These are phyloP conservation scores for Psettodes erumei DNA, from an alignment of 2,113 vertebrate species.

Conservation along the genomic window DNA sequence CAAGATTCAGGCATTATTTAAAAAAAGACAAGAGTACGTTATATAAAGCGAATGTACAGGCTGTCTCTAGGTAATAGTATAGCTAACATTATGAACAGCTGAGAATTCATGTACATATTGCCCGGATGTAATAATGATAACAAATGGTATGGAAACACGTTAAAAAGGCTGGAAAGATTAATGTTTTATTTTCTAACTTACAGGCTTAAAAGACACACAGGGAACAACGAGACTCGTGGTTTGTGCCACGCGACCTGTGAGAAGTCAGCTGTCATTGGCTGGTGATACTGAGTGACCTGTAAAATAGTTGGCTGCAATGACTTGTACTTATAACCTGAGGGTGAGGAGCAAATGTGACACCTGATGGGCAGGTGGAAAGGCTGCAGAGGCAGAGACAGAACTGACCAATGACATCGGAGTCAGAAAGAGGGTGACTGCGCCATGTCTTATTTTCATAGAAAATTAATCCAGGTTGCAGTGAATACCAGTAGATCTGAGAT, in stretches of 20 bases:
- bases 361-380: constrained; percentile 40
- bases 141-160: constrained; percentile 39
- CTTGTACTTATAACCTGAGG: constrained; percentile 61
- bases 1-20: constrained; percentile 56
- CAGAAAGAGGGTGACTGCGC: background rate
- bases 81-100: constrained; percentile 77
- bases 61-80: constrained; percentile 74
- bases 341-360: constrained; percentile 42
- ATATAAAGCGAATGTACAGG: constrained; percentile 78
- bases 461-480: background rate
- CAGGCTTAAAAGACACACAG: constrained; percentile 49
- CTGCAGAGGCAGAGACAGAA: constrained; percentile 39
- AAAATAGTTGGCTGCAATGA: constrained; percentile 48
- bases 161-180: constrained; percentile 37
- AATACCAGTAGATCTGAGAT: background rate
- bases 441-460: constrained; percentile 13
- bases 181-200: constrained; percentile 21
- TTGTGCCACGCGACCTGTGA: constrained; percentile 38
- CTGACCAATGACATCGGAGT: constrained; percentile 34
- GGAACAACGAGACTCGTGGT: constrained; percentile 40
- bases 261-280: constrained; percentile 65
- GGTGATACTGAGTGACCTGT: constrained; percentile 55
- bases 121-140: constrained; percentile 60
- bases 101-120: constrained; percentile 74
- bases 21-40: constrained; percentile 58